Evolutionary conservation across 1,140 invertebrate genomes (phyloP), one percentile per base, ranked within the genome.

Genomic region (Euura lappo): DNA sequence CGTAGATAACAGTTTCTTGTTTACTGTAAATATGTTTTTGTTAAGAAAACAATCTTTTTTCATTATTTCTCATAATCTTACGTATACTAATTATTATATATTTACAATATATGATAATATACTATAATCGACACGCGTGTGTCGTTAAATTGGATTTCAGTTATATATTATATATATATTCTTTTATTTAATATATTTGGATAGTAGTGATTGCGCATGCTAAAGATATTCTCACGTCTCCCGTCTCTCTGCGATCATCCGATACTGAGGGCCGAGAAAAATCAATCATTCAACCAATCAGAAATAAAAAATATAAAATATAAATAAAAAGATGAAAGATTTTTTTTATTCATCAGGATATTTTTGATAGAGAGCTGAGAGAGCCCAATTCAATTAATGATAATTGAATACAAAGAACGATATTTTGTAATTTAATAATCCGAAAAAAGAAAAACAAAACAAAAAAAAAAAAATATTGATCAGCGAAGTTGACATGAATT

Each of bases 181-280:
- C 28, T 28, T 28, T 28, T 28, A 28, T 28, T 86, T 85, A 60
- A 11, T 80, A 86, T 87, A 85, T 85, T 87, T 87, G 83, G 83
- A 6, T 60, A 87, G 86, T 88, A 87, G 86, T 88, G 85, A 84
- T 86, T 88, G 86, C 81, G 86, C 86, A 87, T 88, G 86, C 83
- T 79, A 84, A 83, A 77, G 73, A 87, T 84, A 87, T 88, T 88
- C 86, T 87, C 86, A 88, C 86, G 81, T 87, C 86, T 87, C 86
- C 86, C 86, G 86, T 82, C 84, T 87, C 83, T 86, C 83, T 85
- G 82, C 84, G 83, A 87, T 74, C 80, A 85, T 84, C 81, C 81
- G 71, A 74, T 60, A 75, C 73, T 46, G 71, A 74, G 70, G 71
- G 76, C 72, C 68, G 78, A 74, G 28, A 70, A 79, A 64, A 64